Percentiles rank a stretch among this genome's conserved stretches.
phyloP scores from a whole-genome alignment of 2,113 vertebrate genomes.

The Varanus salvator region DNA sequence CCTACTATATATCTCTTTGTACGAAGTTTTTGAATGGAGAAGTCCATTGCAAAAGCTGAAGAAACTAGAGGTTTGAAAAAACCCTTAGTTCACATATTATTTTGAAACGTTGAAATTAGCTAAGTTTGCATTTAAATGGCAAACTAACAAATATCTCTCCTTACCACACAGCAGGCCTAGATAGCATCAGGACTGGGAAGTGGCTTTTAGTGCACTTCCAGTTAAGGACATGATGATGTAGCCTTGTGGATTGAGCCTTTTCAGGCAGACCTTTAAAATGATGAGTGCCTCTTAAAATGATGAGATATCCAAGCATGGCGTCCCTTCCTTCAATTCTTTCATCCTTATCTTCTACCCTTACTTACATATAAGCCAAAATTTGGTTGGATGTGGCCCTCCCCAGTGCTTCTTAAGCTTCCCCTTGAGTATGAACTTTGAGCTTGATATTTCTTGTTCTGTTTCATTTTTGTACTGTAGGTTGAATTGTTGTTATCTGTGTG shows the following conservation, averaged over 20 bases:
- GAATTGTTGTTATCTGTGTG: slow-evolving; percentile 7
- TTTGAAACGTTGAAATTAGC: too few species aligned
- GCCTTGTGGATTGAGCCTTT: background rate
- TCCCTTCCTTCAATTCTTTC: background rate
- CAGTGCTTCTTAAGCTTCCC: background rate
- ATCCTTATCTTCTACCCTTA: accelerated
- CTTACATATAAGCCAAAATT: background rate
- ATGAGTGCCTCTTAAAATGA: background rate
- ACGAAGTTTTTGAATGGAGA: too few species aligned
- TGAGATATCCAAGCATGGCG: background rate
- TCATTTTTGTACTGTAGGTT: slow-evolving; percentile 12
- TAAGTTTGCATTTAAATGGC: too few species aligned
- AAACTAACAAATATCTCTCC: background rate
- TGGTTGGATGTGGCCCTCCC: background rate
- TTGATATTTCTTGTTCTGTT: background rate
- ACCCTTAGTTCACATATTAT: too few species aligned
- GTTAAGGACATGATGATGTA: background rate
- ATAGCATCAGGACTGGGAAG: background rate
- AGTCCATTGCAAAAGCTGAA: too few species aligned
- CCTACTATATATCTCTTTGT: too few species aligned
- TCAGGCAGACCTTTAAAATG: background rate
- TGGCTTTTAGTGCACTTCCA: background rate
- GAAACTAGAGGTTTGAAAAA: too few species aligned
- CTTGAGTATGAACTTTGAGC: slow-evolving; percentile 5
- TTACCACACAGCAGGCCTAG: background rate